Percentiles rank a stretch among this genome's conserved stretches.
Conservation (phyloP, 2,888 invertebrate genomes). For the Rhamnusium bicolor region DNA sequence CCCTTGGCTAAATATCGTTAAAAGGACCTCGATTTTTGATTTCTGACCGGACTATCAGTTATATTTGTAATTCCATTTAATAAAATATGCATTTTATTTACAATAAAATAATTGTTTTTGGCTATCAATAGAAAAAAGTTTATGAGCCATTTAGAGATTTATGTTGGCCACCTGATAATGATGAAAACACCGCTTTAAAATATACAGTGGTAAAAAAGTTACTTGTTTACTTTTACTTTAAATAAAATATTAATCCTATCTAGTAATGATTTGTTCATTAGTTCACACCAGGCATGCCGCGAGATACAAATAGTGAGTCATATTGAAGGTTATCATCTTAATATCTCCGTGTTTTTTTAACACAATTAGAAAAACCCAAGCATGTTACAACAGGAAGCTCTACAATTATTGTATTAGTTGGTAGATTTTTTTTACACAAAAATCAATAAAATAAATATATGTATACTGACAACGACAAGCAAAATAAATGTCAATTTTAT, state of each 20-base stretch:
- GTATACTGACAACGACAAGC: not conserved
- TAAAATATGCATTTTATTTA: no score
- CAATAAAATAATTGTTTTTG: no score
- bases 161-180: no score
- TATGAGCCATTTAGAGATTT: no score
- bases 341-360: constrained; percentile 15
- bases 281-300: not conserved
- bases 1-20: no score
- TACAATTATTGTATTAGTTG: not conserved
- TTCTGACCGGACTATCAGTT: no score
- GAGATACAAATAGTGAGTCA: constrained; percentile 8
- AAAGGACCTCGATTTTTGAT: no score
- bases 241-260: not conserved
- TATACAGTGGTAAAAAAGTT: not conserved
- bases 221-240: not conserved
- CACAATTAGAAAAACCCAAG: constrained; percentile 20
- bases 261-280: constrained; percentile 4
- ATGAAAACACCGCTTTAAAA: no score
- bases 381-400: constrained; percentile 15
- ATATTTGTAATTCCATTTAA: no score
- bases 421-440: not conserved
- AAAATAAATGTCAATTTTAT: not conserved
- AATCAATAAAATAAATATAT: not conserved
- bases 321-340: constrained; percentile 6
- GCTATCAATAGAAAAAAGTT: no score